A percentile compares a stretch with the other conserved stretches of the same genome.
phyloP scores from a whole-genome alignment of 2,888 invertebrate genomes.

The Trissolcus brochymenae region DNA sequence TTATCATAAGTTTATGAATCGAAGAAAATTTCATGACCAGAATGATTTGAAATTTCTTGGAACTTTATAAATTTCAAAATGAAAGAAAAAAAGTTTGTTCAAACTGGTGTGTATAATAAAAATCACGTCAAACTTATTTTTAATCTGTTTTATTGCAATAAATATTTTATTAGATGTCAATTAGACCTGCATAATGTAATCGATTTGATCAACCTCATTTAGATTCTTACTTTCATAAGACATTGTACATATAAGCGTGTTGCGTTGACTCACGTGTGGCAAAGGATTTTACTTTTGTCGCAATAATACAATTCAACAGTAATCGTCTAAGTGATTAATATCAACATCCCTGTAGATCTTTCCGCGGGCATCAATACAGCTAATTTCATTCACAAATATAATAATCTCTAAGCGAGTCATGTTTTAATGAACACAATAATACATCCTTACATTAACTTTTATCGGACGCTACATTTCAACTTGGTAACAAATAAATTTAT shows the following conservation, averaged over 20 bases:
- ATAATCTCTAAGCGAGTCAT: slow-evolving; percentile 60
- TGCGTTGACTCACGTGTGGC: slow-evolving; percentile 42
- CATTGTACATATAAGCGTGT: slow-evolving; percentile 42
- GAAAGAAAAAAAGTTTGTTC: not conserved
- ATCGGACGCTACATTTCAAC: slow-evolving; percentile 1
- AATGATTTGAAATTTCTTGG: not conserved
- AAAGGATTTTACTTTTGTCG: slow-evolving; percentile 25
- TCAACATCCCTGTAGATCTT: slow-evolving; percentile 27
- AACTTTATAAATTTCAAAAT: not conserved
- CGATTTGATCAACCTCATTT: slow-evolving; percentile 43
- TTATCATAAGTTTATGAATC: not conserved
- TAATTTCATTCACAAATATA: slow-evolving; percentile 14
- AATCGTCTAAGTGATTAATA: slow-evolving; percentile 29
- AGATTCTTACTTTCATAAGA: slow-evolving; percentile 42
- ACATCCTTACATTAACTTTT: slow-evolving; percentile 29
- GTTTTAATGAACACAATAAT: slow-evolving; percentile 61
- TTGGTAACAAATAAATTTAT: not conserved
- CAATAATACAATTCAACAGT: slow-evolving; percentile 38
- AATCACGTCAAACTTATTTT: slow-evolving; percentile 8
- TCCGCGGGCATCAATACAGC: slow-evolving; percentile 17
- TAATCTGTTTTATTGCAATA: slow-evolving; percentile 50
- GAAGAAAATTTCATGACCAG: not conserved
- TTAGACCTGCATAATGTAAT: slow-evolving; percentile 38
- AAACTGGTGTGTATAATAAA: not conserved
- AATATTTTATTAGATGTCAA: slow-evolving; percentile 37